Conservation (phyloP, 2,797 vertebrate genomes). For the Glyptemys insculpta region DNA sequence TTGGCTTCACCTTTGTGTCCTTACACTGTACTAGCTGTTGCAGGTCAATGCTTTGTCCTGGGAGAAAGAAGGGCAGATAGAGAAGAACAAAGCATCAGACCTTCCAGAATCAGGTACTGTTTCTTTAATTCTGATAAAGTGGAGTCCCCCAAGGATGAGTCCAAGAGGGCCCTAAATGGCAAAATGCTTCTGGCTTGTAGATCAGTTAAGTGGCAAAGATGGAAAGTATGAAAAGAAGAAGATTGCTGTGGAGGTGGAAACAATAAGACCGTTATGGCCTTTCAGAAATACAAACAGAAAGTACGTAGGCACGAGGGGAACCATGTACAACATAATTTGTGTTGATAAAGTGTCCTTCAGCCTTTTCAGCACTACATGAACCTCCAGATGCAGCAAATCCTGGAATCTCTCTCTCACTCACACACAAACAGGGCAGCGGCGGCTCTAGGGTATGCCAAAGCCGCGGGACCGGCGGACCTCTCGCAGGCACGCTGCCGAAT, state of each 20-base stretch:
- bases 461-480: too few relatives aligned
- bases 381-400: conserved; percentile 18
- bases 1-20: neutral
- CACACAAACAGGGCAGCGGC: too few relatives aligned
- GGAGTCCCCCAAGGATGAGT: conserved; percentile 42
- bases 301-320: neutral
- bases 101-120: neutral
- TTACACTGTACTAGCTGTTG: neutral
- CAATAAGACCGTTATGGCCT: conserved; percentile 7
- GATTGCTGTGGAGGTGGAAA: conserved; percentile 36
- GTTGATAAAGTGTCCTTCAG: conserved; percentile 21
- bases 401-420: neutral
- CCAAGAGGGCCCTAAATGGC: conserved; percentile 23
- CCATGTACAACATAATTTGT: conserved; percentile 2
- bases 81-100: neutral
- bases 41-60: conserved; percentile 30
- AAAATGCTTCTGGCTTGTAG: conserved; percentile 54
- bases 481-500: too few relatives aligned
- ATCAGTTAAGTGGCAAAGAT: conserved; percentile 54
- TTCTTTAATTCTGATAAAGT: conserved; percentile 41
- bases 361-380: conserved; percentile 9
- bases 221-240: conserved; percentile 30
- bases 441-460: too few relatives aligned
- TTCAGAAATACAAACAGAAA: conserved; percentile 18
- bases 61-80: conserved; percentile 24